Percentiles rank a stretch among this genome's conserved stretches.
Conservation (phyloP, 35 echinoderm and acorn worm genomes). For the Apostichopus californicus region DNA sequence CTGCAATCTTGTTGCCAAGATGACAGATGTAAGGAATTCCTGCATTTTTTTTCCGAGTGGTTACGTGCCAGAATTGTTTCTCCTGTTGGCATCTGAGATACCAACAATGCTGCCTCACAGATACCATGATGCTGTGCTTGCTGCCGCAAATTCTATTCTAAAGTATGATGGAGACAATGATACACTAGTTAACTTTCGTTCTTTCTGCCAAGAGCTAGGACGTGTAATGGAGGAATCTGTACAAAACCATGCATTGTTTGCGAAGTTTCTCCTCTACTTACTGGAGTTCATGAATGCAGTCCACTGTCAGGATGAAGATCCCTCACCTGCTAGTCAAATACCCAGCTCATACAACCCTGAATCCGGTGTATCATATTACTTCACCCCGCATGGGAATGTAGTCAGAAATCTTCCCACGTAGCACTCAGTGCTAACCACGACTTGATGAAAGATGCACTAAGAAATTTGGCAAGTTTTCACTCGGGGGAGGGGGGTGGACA, state of each 20-base stretch:
- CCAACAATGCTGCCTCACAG: no score
- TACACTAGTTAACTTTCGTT: background rate
- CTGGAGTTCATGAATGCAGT: conserved; percentile 10
- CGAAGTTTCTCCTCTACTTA: conserved; percentile 28
- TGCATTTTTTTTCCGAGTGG: no score
- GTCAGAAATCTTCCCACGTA: background rate
- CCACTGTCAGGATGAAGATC: conserved; percentile 5
- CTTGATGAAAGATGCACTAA: conserved; percentile 30
- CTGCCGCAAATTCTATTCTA: no score
- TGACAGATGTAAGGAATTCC: no score
- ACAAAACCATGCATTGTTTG: background rate
- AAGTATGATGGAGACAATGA: no score
- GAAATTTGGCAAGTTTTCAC: conserved; percentile 19
- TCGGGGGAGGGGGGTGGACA: background rate
- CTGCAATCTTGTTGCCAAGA: no score
- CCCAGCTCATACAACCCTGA: conserved; percentile 34
- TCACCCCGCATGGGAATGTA: conserved; percentile 18
- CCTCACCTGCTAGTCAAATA: background rate
- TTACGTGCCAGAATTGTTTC: no score
- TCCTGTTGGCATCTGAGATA: no score
- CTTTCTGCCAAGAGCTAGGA: conserved; percentile 23
- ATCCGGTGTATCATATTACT: conserved; percentile 30
- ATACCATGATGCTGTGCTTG: no score
- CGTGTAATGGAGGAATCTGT: background rate
- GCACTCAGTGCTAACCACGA: background rate